Conservation (phyloP, 2,888 invertebrate species). For the Volucella inflata region DNA sequence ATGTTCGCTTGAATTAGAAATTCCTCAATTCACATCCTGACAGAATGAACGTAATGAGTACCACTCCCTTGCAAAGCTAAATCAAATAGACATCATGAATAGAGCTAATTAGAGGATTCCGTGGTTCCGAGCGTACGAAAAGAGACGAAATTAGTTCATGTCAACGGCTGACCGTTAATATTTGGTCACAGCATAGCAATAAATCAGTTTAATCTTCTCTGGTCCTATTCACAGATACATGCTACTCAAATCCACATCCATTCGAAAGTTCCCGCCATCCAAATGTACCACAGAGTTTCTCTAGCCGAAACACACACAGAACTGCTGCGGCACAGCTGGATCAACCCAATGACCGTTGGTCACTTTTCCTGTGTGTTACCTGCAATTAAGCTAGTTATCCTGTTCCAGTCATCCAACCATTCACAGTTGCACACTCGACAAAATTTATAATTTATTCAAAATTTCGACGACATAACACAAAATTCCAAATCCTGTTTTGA, state of each 20-base stretch:
- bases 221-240: not conserved
- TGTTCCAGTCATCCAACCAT: slow-evolving; percentile 38
- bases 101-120: no score
- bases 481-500: slow-evolving; percentile 57
- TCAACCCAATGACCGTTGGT: slow-evolving; percentile 68
- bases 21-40: no score
- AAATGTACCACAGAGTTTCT: slow-evolving; percentile 4
- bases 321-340: slow-evolving; percentile 63
- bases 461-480: slow-evolving; percentile 15
- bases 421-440: slow-evolving; percentile 41
- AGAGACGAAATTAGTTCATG: no score
- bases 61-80: no score
- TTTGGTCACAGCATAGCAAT: not conserved
- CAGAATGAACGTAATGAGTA: no score
- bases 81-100: no score
- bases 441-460: slow-evolving; percentile 67
- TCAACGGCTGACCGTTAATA: no score
- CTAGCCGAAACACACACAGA: slow-evolving; percentile 30
- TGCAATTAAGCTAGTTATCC: slow-evolving; percentile 69
- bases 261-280: slow-evolving; percentile 57
- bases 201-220: slow-evolving; percentile 8
- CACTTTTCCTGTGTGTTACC: slow-evolving; percentile 60
- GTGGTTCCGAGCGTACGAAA: no score
- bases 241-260: slow-evolving; percentile 13
- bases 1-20: no score